phyloP scores from a whole-genome alignment of 1,140 invertebrate genomes.

The Tetramorium alpestre region DNA sequence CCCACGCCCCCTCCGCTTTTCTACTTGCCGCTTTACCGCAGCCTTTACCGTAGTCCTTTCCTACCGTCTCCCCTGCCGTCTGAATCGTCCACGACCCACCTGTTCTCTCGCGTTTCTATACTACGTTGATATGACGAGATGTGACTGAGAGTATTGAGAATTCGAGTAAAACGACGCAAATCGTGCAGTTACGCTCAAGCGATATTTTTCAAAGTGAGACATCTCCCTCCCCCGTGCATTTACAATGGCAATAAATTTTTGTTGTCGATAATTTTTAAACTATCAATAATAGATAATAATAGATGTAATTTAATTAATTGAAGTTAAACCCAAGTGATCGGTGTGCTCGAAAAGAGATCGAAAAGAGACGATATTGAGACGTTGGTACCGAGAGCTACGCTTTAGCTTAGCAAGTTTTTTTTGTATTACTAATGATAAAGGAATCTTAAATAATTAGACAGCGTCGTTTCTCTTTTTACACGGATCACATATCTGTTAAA shows the following conservation, averaged over 20 bases:
- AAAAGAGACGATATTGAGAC: not conserved
- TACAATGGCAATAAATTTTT: too few relatives aligned
- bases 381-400: not conserved
- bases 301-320: not conserved
- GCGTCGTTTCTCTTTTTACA: not conserved
- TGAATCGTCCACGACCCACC: constrained; percentile 76
- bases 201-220: not conserved
- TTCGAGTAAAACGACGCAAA: not conserved
- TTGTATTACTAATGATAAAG: not conserved
- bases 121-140: constrained; percentile 69
- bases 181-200: not conserved
- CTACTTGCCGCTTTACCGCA: constrained; percentile 57
- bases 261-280: not conserved
- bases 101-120: constrained; percentile 72
- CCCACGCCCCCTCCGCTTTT: constrained; percentile 33
- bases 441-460: constrained; percentile 13
- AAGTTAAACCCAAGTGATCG: not conserved
- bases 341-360: not conserved
- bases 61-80: constrained; percentile 51
- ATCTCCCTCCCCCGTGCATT: not conserved
- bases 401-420: not conserved
- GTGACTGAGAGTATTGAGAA: constrained; percentile 36
- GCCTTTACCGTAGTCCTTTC: constrained; percentile 38
- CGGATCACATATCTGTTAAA: not conserved
- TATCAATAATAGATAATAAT: not conserved